A percentile compares a stretch with the other conserved stretches of the same genome.
phyloP scores from a whole-genome alignment of 2,888 invertebrate species.

The Calliphora vomitoria region DNA sequence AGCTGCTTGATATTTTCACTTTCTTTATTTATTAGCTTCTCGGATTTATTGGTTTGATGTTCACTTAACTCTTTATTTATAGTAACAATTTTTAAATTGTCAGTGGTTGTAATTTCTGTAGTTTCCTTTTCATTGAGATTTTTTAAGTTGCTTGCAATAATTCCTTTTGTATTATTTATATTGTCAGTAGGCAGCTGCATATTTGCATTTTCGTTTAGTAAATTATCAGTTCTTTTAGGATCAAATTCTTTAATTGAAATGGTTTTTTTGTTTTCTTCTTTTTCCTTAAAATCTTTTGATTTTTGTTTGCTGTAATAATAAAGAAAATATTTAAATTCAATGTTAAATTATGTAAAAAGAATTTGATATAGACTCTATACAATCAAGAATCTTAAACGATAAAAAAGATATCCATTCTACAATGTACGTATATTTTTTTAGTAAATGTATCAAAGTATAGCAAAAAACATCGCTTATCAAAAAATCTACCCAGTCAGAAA shows the following conservation, averaged over 20 bases:
- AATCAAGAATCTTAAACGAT: no score
- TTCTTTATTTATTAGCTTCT: neutral
- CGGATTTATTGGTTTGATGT: neutral
- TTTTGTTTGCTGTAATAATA: constrained; percentile 23
- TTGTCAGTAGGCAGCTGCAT: neutral
- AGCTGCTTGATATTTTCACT: neutral
- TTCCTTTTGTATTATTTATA: neutral
- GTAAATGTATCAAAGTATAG: no score
- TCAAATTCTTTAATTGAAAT: neutral
- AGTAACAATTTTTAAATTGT: neutral
- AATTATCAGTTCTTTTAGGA: neutral
- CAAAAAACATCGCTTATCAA: no score
- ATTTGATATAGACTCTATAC: no score
- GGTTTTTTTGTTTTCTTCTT: neutral
- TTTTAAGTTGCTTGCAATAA: neutral
- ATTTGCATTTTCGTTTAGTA: neutral
- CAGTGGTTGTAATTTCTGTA: neutral
- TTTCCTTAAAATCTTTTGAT: neutral
- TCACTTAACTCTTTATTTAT: neutral
- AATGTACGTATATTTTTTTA: no score
- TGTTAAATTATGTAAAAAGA: no score
- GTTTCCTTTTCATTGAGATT: neutral
- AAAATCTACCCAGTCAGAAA: no score
- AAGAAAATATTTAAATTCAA: neutral
- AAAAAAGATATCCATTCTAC: no score